Evolutionary conservation across 53 echinoderm and acorn worm genomes (phyloP), one percentile per base, ranked within the genome.

Genomic region (Zoroaster sp.): DNA sequence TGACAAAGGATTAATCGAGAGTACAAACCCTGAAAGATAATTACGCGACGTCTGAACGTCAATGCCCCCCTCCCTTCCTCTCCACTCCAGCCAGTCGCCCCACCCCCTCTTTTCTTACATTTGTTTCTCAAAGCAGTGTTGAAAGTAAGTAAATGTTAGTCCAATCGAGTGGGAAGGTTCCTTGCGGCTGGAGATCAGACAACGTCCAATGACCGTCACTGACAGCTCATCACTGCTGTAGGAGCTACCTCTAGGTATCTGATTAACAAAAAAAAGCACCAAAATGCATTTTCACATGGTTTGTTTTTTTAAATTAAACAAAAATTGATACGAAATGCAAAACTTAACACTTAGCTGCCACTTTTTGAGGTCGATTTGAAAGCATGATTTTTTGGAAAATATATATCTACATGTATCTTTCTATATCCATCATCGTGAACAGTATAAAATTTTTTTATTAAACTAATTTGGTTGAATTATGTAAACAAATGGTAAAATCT

Each of bases 131-230:
- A 23, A 49, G 69, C 85, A 85, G 85, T 70, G 31, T 35, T 85
- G 81, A 85, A 85, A 85, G 85, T 85, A 85, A 85, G 85, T 85
- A 85, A 85, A 85, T 85, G 72, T 85, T 20, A 45, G 45, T 71
- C 70, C 5, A 37, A 54, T 54, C 51, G 55, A 70, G 35, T 28
- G 63, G 10, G 59, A 79, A n/a, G 35, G 41, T 82, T 82, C 35
- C 17, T 81, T 41, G 71, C 71, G 35, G 51, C 47, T 1, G 51
- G 85, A 71, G 47, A 36, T 13, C 9, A 49, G 66, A 54, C 66
- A 37, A 34, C 85, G 28, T 41, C 47, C 42, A 21, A 49, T 23
- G 45, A 43, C 25, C 85, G 28, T 51, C 85, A 85, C 36, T 71
- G 85, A 71, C 85, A 45, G 43, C 35, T n/a, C 17, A 46, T 13